Evolutionary conservation across 1,140 invertebrate species (phyloP).

Genomic region (silkworm (Bombyx mori)): DNA sequence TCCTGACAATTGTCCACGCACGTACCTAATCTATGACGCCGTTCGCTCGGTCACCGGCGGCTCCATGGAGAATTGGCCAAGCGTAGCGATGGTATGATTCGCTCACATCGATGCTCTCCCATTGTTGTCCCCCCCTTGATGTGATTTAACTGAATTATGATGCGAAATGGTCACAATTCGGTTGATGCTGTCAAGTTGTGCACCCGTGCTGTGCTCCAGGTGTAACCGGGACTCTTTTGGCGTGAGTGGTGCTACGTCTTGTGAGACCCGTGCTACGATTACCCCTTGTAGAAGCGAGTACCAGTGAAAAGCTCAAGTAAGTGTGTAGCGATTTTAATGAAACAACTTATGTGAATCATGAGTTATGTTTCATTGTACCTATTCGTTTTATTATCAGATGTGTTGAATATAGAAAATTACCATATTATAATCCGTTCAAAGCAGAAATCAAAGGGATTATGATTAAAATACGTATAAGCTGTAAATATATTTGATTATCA

Average conservation of each 20-base stretch:
- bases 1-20: constrained; percentile 17
- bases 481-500: too few species aligned
- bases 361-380: too few species aligned
- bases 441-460: too few species aligned
- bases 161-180: constrained; percentile 57
- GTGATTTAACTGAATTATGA: constrained; percentile 68
- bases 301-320: constrained; percentile 41
- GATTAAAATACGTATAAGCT: too few species aligned
- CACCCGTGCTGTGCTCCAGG: constrained; percentile 28
- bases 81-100: constrained; percentile 62
- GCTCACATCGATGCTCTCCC: constrained; percentile 58
- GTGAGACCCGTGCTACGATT: constrained; percentile 30
- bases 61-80: constrained; percentile 59
- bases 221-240: constrained; percentile 14
- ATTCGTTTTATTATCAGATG: too few species aligned
- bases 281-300: constrained; percentile 33
- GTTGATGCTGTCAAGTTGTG: constrained; percentile 50
- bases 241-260: constrained; percentile 22
- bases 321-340: constrained; percentile 12
- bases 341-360: too few species aligned
- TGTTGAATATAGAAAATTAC: too few species aligned
- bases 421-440: too few species aligned
- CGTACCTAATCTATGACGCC: constrained; percentile 31
- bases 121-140: constrained; percentile 64
- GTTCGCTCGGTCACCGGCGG: constrained; percentile 43